Base-by-base conservation (phyloP, 2,797 vertebrate genomes). In the Clamator glandarius region DNA sequence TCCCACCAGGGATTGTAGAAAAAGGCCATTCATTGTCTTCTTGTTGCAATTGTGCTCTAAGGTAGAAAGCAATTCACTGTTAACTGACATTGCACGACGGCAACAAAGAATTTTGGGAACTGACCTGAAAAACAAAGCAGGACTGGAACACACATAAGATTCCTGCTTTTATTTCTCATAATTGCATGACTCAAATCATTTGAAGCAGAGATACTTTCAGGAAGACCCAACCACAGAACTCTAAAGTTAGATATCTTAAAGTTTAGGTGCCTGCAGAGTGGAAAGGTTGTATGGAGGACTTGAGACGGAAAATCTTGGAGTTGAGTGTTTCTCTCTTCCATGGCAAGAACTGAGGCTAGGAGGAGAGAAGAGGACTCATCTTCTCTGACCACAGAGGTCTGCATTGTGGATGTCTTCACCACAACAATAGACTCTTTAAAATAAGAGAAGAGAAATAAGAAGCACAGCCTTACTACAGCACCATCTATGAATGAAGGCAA, bases 151-250 rank as follows among this genome's bases (percentile, higher is more conserved):
- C 28, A 42, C 1, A 2, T 7, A 55, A 29, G 26, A 42, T 62
- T 70, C 17, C 5, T 61, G 39, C 4, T 39, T 80, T 51, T 58
- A 42, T 70, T 89, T 70, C 52, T 74, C 29, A 13, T 51, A 33
- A 46, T 12, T 36, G 5, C 12, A 1, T 12, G 67, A 62, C 1
- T 46, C 19, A 46, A 70, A 51, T 54, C 0, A 3, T 31, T 61
- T 50, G 58, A 84, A 20, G 36, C 36, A 70, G 23, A 83, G 21
- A 24, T 6, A 84, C 33, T 36, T 50, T 24, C 41, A 35, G 31
- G 42, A 69, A 92, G 20, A 19, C 35, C 10, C 31, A 61, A 31
- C 5, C 66, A 24, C 52, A 81, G n/a, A 83, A 54, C 4, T 36
- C 28, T 36, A 41, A 36, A 25, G 10, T 66, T 44, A 59, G 19